These are phyloP conservation scores for Acrobasis consociella DNA, from an alignment of 2,888 invertebrate genomes.

Conservation along the genomic window DNA sequence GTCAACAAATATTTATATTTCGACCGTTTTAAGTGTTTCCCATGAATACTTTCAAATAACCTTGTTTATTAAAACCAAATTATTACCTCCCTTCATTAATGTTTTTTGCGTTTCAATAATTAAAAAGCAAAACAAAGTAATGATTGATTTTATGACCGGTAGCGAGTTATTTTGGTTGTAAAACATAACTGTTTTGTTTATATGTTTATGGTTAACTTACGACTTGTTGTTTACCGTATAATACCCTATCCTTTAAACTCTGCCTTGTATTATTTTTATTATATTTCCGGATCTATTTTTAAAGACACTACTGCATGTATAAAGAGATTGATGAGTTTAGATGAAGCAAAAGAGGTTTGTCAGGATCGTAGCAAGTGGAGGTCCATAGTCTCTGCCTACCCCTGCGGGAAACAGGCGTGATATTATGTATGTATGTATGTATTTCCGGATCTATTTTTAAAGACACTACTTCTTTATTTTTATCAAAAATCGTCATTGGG, in stretches of 20 bases:
- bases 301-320: too few relatives aligned
- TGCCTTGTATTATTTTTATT: too few relatives aligned
- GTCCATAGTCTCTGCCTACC: too few relatives aligned
- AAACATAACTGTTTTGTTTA: slow-evolving; percentile 11
- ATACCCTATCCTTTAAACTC: neutral
- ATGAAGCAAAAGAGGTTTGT: too few relatives aligned
- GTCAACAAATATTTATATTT: slow-evolving; percentile 1
- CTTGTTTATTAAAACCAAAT: neutral
- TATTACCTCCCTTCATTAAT: neutral
- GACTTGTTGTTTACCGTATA: neutral
- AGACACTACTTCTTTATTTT: too few relatives aligned
- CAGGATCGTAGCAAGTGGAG: too few relatives aligned
- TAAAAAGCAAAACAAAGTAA: slow-evolving; percentile 14
- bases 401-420: too few relatives aligned
- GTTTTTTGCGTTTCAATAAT: neutral
- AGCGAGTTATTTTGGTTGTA: slow-evolving; percentile 6
- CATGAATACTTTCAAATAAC: neutral
- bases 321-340: too few relatives aligned
- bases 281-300: too few relatives aligned
- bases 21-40: neutral
- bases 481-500: too few relatives aligned
- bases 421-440: too few relatives aligned
- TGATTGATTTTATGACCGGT: slow-evolving; percentile 4
- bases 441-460: too few relatives aligned
- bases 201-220: slow-evolving; percentile 5